Base-by-base conservation (phyloP, 2,888 invertebrate genomes). In the Liodrosophila aerea region DNA sequence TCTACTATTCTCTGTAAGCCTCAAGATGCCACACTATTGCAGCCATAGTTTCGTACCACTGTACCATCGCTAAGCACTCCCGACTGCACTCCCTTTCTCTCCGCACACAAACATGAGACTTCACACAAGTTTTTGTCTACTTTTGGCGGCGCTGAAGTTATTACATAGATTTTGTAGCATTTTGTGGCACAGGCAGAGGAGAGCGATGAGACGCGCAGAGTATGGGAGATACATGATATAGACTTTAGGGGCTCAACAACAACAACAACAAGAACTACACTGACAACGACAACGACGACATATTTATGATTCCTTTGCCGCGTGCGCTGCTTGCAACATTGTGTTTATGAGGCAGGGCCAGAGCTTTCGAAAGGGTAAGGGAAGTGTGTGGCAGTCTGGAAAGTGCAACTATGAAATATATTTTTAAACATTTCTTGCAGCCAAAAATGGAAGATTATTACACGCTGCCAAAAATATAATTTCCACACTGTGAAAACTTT, bases 391-490 rank as follows among this genome's bases (percentile, higher is more conserved):
- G 43, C 29, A 15, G 29, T 72, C 61, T 72, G 58, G 39, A 81
- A 69, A 81, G 73, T 82, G 85, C 85, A 81, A 81, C 85, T 85
- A 69, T 81, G 78, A 84, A 72, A 82, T 81, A 82, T 77, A 44
- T 71, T 72, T 63, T 40, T 4, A 50, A 22, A 22, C 22, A 22
- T 22, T 22, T 22, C 5, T 64, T 66, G 58, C 43, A 44, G 62
- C 64, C 73, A 74, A 63, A 53, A 22, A 22, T 22, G 22, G 71
- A 49, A 82, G 76, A 85, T 85, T 85, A 82, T 85, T 82, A 78
- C 70, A 61, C 66, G 71, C 49, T 74, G 77, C 76, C 67, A 73
- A 75, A 22, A 71, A 81, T 64, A 82, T 72, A 78, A 81, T 78
- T 78, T 82, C 52, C 69, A 60, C 69, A 64, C 57, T 57, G 53